Percentiles rank a stretch among this genome's conserved stretches.
Conservation (phyloP, 1,140 invertebrate genomes). For the Panagrolaimus sp. region DNA sequence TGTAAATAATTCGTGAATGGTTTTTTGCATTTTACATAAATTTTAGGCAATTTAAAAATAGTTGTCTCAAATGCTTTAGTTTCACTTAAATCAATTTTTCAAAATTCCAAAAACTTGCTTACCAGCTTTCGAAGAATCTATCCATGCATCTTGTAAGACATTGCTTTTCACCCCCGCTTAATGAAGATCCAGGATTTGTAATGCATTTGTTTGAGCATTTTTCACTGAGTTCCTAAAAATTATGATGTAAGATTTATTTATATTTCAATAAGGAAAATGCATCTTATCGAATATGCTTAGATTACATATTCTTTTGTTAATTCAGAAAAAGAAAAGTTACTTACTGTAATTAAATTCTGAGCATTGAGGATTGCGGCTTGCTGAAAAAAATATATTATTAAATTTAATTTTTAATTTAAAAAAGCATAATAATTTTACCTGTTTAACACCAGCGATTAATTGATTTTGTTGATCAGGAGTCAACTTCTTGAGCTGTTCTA, state of each 20-base stretch:
- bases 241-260: no score
- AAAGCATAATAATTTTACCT: no score
- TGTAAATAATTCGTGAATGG: no score
- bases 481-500: slow-evolving; percentile 60
- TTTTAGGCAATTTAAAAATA: no score
- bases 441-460: slow-evolving; percentile 88
- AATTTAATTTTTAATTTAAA: no score
- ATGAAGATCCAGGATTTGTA: slow-evolving; percentile 76
- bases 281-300: no score
- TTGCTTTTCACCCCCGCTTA: slow-evolving; percentile 67
- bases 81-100: no score
- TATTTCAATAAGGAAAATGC: slow-evolving; percentile 2
- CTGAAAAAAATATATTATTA: no score
- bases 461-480: slow-evolving; percentile 75
- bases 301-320: no score
- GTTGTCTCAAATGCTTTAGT: no score
- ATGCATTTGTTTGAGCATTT: slow-evolving; percentile 96
- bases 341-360: slow-evolving; percentile 81
- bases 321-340: slow-evolving; percentile 22
- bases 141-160: slow-evolving; percentile 97
- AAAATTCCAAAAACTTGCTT: background rate
- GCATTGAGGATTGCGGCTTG: slow-evolving; percentile 88
- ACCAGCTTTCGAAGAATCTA: slow-evolving; percentile 86
- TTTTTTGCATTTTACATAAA: no score
- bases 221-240: slow-evolving; percentile 83